Conservation (phyloP, 2,888 invertebrate genomes). For the Nymphalis polychloros region DNA sequence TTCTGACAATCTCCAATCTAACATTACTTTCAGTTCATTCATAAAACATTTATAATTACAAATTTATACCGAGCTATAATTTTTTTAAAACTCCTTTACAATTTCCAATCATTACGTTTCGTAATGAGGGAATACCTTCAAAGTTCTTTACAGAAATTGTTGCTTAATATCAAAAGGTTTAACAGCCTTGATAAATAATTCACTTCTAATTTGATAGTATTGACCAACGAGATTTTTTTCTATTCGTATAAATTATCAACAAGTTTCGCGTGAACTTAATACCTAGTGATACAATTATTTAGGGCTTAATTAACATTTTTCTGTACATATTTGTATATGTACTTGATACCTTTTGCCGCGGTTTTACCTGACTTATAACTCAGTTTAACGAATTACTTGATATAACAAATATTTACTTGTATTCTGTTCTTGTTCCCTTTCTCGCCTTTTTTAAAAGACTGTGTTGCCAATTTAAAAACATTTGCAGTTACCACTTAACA, state of each 20-base stretch:
- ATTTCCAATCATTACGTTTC: neutral
- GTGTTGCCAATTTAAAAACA: too few species aligned
- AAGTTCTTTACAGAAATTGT: slow-evolving; percentile 16
- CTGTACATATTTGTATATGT: too few species aligned
- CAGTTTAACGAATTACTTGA: too few species aligned
- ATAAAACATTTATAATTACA: slow-evolving; percentile 22
- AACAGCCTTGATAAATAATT: slow-evolving; percentile 17
- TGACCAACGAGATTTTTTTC: slow-evolving; percentile 12
- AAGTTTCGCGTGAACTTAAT: neutral
- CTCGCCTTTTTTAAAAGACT: too few species aligned
- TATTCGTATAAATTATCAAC: neutral
- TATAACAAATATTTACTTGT: too few species aligned
- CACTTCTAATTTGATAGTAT: slow-evolving; percentile 12
- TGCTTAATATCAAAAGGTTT: slow-evolving; percentile 18
- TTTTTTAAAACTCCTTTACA: neutral
- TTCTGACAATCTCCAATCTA: slow-evolving; percentile 31
- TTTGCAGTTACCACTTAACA: too few species aligned
- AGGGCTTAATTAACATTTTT: too few species aligned
- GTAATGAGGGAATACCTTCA: slow-evolving; percentile 5
- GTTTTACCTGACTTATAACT: too few species aligned
- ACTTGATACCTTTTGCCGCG: too few species aligned
- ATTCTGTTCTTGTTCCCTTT: too few species aligned
- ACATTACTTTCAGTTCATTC: slow-evolving; percentile 28
- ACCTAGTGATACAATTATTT: neutral
- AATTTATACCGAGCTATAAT: neutral